Conservation (phyloP, 2,888 invertebrate species). For the Pinctada fucata region DNA sequence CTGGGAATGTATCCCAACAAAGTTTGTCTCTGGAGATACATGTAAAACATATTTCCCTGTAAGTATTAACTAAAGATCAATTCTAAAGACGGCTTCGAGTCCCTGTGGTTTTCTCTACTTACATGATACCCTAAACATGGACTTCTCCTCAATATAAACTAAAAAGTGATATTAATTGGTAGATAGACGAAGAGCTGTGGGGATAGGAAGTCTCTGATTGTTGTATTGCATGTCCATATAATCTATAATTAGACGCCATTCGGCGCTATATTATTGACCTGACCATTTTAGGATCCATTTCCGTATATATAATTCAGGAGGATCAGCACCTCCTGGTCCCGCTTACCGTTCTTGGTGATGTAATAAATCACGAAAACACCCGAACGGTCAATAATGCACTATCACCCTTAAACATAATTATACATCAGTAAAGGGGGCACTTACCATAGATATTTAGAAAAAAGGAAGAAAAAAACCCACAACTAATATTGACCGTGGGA, state of each 20-base stretch:
- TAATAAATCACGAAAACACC: neutral
- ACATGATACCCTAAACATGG: too few relatives aligned
- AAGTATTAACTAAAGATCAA: too few relatives aligned
- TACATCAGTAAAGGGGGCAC: neutral
- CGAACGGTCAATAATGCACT: neutral
- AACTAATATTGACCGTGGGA: too few relatives aligned
- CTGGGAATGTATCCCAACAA: too few relatives aligned
- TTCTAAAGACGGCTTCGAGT: too few relatives aligned
- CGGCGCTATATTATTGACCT: neutral
- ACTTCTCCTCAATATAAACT: too few relatives aligned
- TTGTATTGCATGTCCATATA: neutral
- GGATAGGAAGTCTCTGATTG: too few relatives aligned
- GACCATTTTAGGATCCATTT: neutral
- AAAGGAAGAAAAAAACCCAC: neutral
- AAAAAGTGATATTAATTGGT: too few relatives aligned
- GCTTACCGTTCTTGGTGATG: neutral
- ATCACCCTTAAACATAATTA: neutral
- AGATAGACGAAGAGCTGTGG: too few relatives aligned
- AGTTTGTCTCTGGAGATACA: too few relatives aligned
- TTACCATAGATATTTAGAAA: neutral
- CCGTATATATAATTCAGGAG: neutral
- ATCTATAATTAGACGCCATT: neutral
- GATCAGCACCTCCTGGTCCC: neutral
- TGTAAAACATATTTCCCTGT: too few relatives aligned
- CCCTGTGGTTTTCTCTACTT: too few relatives aligned